These are phyloP conservation scores for Drosophila albomicans DNA, from an alignment of 1,140 invertebrate species.

Conservation along the genomic window DNA sequence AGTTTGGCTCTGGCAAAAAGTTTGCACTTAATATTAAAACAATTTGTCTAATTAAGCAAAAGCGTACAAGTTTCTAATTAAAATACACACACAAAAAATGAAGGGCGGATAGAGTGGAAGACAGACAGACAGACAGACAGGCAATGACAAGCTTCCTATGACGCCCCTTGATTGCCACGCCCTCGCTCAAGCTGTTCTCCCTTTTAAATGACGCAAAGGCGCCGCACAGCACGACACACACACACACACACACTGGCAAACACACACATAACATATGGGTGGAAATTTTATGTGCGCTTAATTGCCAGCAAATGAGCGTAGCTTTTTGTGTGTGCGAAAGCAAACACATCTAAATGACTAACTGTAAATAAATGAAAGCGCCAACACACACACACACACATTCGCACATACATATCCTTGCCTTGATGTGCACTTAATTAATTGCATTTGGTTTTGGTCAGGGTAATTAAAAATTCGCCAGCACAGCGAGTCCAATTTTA, in stretches of 20 bases:
- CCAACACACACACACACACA: conserved; percentile 18
- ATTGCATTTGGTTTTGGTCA: conserved; percentile 58
- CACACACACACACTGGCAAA: conserved; percentile 17
- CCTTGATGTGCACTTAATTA: conserved; percentile 66
- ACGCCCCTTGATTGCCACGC: conserved; percentile 21
- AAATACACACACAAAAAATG: conserved; percentile 55
- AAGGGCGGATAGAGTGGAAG: conserved; percentile 22
- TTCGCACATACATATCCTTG: conserved; percentile 40
- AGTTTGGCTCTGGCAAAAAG: conserved; percentile 56
- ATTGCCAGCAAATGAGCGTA: conserved; percentile 78
- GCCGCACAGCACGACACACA: conserved; percentile 17
- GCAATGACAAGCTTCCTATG: conserved; percentile 17
- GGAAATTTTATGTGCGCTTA: conserved; percentile 66
- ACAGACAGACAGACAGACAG: conserved; percentile 26
- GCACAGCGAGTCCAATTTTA: conserved; percentile 45
- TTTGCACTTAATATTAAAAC: conserved; percentile 74
- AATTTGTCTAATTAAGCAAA: conserved; percentile 82
- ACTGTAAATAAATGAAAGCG: conserved; percentile 72
- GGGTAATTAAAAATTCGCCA: conserved; percentile 59
- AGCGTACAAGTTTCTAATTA: conserved; percentile 82
- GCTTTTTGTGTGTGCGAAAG: conserved; percentile 45
- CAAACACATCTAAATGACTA: conserved; percentile 71
- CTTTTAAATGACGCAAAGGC: conserved; percentile 56
- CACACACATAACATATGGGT: conserved; percentile 29
- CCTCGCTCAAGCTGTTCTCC: conserved; percentile 31